Evolutionary conservation across 1,140 invertebrate species (phyloP).

Genomic region (Oedothorax gibbosus): DNA sequence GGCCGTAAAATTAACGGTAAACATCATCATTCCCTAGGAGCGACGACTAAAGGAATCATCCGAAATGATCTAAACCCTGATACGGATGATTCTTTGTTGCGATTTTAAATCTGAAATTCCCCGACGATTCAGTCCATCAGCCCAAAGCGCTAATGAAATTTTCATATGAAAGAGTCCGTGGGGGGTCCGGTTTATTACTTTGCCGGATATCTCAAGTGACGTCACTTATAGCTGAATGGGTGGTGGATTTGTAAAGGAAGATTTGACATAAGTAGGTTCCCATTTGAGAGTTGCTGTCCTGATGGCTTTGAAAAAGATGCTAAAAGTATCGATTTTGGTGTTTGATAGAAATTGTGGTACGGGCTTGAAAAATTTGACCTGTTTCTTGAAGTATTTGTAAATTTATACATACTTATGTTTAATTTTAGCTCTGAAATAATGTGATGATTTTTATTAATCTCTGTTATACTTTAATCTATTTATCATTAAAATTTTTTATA

Average conservation of each 20-base stretch:
- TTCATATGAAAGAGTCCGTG: conserved; percentile 52
- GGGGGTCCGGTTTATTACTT: conserved; percentile 30
- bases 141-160: conserved; percentile 55
- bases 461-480: too few relatives aligned
- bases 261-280: conserved; percentile 54
- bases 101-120: conserved; percentile 31
- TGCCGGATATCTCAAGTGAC: conserved; percentile 17
- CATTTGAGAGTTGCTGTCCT: conserved; percentile 27
- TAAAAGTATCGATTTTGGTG: too few relatives aligned
- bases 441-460: too few relatives aligned
- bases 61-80: conserved; percentile 15
- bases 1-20: conserved; percentile 15
- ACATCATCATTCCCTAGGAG: neutral
- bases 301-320: conserved; percentile 1
- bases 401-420: too few relatives aligned
- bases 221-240: conserved; percentile 25
- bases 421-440: too few relatives aligned
- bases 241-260: neutral
- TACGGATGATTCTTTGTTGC: conserved; percentile 12
- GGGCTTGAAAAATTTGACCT: too few relatives aligned
- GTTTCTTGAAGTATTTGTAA: too few relatives aligned
- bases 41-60: neutral
- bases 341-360: too few relatives aligned
- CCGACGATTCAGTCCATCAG: conserved; percentile 4
- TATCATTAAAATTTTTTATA: too few relatives aligned